These are phyloP conservation scores for Zosterops japonicus DNA, from an alignment of 2,113 vertebrate species.

Conservation along the genomic window DNA sequence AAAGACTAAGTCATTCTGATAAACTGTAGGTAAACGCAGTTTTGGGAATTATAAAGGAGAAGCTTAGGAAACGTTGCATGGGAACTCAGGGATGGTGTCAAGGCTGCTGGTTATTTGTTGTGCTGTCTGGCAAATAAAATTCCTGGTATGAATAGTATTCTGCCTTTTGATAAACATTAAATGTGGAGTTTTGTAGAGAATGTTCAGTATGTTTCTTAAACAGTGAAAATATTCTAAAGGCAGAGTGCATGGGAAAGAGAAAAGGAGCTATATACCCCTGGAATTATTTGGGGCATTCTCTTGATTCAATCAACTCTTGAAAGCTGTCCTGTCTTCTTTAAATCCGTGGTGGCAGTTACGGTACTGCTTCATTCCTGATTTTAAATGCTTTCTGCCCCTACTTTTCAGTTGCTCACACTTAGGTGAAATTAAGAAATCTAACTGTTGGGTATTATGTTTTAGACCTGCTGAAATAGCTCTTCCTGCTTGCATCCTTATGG, in stretches of 20 bases:
- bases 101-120: neutral
- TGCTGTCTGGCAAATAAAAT: neutral
- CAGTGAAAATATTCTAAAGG: neutral
- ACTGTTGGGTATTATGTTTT: slow-evolving; percentile 70
- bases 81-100: neutral
- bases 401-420: slow-evolving; percentile 67
- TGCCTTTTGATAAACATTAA: neutral
- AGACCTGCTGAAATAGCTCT: slow-evolving; percentile 74
- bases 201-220: neutral
- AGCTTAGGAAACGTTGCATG: neutral
- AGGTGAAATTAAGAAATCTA: slow-evolving; percentile 76
- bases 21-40: neutral
- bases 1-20: neutral
- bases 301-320: slow-evolving; percentile 44
- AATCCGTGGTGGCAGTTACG: slow-evolving; percentile 12
- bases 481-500: slow-evolving; percentile 73
- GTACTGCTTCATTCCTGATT: slow-evolving; percentile 48
- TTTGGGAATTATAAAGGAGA: neutral
- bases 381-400: slow-evolving; percentile 61
- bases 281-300: neutral
- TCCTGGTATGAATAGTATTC: neutral
- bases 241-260: neutral
- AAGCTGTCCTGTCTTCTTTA: slow-evolving; percentile 44
- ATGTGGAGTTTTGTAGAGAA: neutral
- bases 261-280: neutral